Base-by-base conservation (phyloP, 2,113 vertebrate genomes). In the Spilogale gracilis region DNA sequence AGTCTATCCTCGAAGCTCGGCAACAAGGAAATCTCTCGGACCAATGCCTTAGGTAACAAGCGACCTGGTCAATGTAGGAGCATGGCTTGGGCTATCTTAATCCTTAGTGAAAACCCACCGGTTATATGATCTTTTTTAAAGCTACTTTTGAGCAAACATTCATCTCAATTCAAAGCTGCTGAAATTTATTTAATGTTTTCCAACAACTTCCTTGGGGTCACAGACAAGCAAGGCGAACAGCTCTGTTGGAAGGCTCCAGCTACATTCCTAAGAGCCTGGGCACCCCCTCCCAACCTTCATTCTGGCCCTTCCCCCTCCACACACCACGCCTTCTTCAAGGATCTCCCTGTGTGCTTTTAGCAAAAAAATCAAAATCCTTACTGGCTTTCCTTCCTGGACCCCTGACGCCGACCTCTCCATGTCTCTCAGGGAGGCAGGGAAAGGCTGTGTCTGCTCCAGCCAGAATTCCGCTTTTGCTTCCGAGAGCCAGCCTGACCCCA, bases 51-150 rank as follows among this genome's bases (percentile, higher is more conserved):
- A 67, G 23, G 4, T 10, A 4, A n/a, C 23, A 83, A 6, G 1
- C 5, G 18, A 9, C 43, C 8, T 4, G 18, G 21, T 0, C 1
- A 16, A 0, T 0, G 4, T 0, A 1, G 67, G 10, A 27, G 14
- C 32, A 12, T 0, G 3, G 43, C 5, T 0, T 1, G n/a, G 7
- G 63, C 48, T 43, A 27, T 20, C 32, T 84, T 4, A 32, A 9
- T 0, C 8, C 12, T 50, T 25, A 43, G 1, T 10, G 25, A 50
- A 78, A 83, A 43, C 5, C 18, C 48, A 73, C 27, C 48, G 11
- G n/a, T 73, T 81, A 65, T 1, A 14, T 65, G 30, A 16, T 17
- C 7, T 67, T 32, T 67, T 65, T 30, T 30, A 18, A 69, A 83
- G 30, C 43, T 32, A 74, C 50, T 69, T 81, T 67, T 85, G 91